phyloP scores from a whole-genome alignment of 2,797 vertebrate genomes.

The Schizopygopsis malacanthus region DNA sequence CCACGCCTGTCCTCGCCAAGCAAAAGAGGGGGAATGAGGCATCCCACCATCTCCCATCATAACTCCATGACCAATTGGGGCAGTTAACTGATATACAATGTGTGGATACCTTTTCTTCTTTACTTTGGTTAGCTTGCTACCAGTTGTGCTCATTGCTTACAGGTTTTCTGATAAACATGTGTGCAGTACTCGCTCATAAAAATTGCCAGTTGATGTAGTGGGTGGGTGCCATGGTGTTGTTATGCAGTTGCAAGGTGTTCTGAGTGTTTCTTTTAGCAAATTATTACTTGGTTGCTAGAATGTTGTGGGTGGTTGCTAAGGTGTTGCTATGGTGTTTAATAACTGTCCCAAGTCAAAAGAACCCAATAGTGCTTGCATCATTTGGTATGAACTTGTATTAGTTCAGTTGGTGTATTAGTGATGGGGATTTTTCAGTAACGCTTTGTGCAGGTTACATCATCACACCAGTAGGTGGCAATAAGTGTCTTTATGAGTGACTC shows the following conservation, averaged over 20 bases:
- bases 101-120: not conserved
- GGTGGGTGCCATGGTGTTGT: not conserved
- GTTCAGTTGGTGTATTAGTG: not conserved
- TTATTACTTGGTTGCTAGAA: not conserved
- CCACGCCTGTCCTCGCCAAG: conserved; percentile 68
- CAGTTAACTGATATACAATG: conserved; percentile 17
- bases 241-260: not conserved
- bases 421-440: not conserved
- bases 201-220: not conserved
- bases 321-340: not conserved
- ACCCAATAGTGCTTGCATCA: not conserved
- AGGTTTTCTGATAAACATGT: not conserved
- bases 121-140: not conserved
- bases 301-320: not conserved
- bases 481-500: not conserved
- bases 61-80: conserved; percentile 17
- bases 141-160: not conserved
- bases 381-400: not conserved
- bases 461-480: not conserved
- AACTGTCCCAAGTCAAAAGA: not conserved
- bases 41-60: conserved; percentile 25
- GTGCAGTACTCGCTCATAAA: not conserved
- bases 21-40: conserved; percentile 33
- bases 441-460: not conserved
- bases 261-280: not conserved